Evolutionary conservation across 2,113 vertebrate genomes (phyloP), one percentile per base, ranked within the genome.

Genomic region (Chamaetylas fuelleborni): DNA sequence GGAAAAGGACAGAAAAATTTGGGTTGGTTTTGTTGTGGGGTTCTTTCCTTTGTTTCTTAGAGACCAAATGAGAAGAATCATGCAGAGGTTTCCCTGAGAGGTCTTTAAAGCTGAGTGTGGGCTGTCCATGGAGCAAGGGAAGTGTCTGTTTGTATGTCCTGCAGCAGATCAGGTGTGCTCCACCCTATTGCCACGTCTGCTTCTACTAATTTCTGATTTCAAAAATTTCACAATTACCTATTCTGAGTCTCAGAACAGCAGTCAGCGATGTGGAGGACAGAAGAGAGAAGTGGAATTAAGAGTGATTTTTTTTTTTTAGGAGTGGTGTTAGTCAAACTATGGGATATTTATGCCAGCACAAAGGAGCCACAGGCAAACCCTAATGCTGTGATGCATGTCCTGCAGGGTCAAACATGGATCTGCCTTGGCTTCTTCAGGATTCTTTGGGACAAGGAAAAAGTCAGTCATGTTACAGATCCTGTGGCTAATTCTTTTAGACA

Each of bases 211-310:
- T 81, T 51, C 34, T 64, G 17, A 51, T 43, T 19, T 43, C 43
- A 19, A 43, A 43, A 19, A 43, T 43, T 43, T 5, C 43, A 43
- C 9, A 43, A 43, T 43, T 43, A 4, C 1, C 0, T 11, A 4
- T 8, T 17, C 6, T 40, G 45, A n/a, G 26, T 12, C 28, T 34
- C 67, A 62, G 42, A 61, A 18, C 8, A 79, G 45, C 17, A 65
- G 42, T 25, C 40, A 20, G 29, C 0, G 0, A 22, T 5, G 14
- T 1, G 62, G 48, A 54, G 19, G 38, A 29, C 3, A 43, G 28
- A 17, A 73, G 23, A 60, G 31, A 67, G 12, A 42, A 73, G 22
- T 20, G 18, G 42, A 72, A 81, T 36, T 25, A 14, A 17, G 23
- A 42, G 14, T 8, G 42, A 9, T 73, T 54, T 43, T 9, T 43